Base-by-base conservation (phyloP, 2,888 invertebrate genomes). In the Thyatira batis region DNA sequence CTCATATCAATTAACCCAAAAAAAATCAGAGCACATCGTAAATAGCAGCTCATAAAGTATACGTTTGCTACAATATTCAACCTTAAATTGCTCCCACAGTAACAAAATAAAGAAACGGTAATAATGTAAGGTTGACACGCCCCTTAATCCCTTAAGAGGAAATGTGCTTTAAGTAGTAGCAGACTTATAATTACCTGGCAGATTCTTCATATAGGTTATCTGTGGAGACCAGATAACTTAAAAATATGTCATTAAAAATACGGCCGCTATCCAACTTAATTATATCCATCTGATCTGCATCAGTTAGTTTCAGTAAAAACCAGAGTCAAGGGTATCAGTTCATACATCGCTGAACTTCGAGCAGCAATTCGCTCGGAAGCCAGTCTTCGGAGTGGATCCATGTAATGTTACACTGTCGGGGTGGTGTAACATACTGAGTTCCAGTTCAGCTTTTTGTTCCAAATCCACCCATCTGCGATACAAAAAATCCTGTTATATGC, bases 361-460 rank as follows among this genome's bases (percentile, higher is more conserved):
- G 61, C 92, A 92, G 73, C 91, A 92, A 9, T 86, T 85, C 0
- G 86, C 63, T 21, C 86, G 73, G 53, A 91, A 61, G 52, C 74
- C 76, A 1, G 73, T 94, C 86, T 87, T 84, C 70, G 77, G 81
- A 80, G 74, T 75, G 92, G 78, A 77, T 0, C 87, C 87, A 60
- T 91, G 87, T 0, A 92, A 71, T 0, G 85, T 89, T 49, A 92
- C 80, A 0, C 88, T 83, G 60, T 91, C 92, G 0, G 91, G 89
- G 49, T 92, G 90, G 25, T 91, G 85, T 20, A 91, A 76, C 69
- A 92, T 83, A 0, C 93, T 92, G 4, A 93, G 79, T 65, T 94
- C 94, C 53, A 90, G 92, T 64, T 94, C 94, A 0, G 94, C 93
- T 54, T 89, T 88, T 65, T 93, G 92, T 64, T 94, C 94, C 55